Evolutionary conservation across 2,113 vertebrate species (phyloP).

Genomic region (Actinemys pallida): DNA sequence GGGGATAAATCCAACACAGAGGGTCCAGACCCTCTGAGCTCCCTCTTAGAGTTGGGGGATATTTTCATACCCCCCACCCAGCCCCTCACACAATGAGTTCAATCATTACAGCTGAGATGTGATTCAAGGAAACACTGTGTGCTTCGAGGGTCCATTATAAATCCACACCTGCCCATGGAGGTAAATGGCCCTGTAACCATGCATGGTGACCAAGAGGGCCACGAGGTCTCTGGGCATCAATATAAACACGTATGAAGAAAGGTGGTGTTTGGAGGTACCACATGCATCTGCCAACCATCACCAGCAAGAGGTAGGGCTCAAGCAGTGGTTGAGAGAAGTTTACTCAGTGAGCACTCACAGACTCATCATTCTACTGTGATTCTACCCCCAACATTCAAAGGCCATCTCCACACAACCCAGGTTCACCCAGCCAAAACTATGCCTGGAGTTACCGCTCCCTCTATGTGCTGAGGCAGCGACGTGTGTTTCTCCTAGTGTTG

Average conservation of each 20-base stretch:
- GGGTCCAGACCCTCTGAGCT: not conserved
- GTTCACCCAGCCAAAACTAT: not conserved
- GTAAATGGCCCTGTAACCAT: accelerated
- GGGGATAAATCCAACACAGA: not conserved
- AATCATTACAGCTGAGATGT: not conserved
- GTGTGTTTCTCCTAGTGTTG: slow-evolving; percentile 1
- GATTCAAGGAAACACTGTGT: not conserved
- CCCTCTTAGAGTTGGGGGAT: not conserved
- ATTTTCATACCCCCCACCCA: not conserved
- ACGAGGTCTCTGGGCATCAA: accelerated
- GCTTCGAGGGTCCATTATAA: not conserved
- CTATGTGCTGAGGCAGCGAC: accelerated
- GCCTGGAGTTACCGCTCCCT: not conserved
- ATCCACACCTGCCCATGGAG: accelerated
- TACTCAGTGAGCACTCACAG: not conserved
- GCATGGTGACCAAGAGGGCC: accelerated
- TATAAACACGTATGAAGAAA: not conserved
- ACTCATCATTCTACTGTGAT: not conserved
- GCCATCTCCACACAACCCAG: accelerated
- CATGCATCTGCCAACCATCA: not conserved
- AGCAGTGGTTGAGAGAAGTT: not conserved
- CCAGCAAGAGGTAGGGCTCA: not conserved
- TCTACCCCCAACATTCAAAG: accelerated
- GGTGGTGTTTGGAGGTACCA: not conserved
- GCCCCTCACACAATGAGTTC: not conserved